These are phyloP conservation scores for Emmelina monodactyla DNA, from an alignment of 2,888 invertebrate genomes.

Conservation along the genomic window DNA sequence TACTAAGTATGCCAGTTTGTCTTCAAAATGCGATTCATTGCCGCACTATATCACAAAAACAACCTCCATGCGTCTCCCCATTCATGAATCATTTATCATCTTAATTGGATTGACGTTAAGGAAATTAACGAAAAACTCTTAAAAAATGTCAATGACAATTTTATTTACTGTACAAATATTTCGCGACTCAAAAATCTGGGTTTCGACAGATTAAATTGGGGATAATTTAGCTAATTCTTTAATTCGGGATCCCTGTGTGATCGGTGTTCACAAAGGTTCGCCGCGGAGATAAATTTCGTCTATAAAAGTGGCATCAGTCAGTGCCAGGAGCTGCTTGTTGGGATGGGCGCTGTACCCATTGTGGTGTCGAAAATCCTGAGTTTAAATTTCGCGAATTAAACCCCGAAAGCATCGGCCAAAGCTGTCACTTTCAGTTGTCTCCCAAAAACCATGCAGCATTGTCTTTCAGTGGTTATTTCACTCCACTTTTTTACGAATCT, in stretches of 20 bases:
- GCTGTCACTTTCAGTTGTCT: slow-evolving; percentile 53
- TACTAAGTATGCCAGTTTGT: background rate
- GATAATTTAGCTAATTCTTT: background rate
- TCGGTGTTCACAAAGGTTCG: background rate
- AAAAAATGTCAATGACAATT: too few species aligned
- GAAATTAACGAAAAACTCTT: background rate
- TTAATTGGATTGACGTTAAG: background rate
- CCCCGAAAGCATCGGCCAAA: slow-evolving; percentile 38
- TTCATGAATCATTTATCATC: slow-evolving; percentile 1
- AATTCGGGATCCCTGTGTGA: slow-evolving; percentile 1
- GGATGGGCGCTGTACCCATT: slow-evolving; percentile 31
- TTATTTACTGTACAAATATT: too few species aligned
- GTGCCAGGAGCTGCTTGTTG: slow-evolving; percentile 31
- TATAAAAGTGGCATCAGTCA: slow-evolving; percentile 36
- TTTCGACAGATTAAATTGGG: too few species aligned
- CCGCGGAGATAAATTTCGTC: slow-evolving; percentile 20
- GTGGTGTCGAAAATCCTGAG: slow-evolving; percentile 34
- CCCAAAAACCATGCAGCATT: slow-evolving; percentile 53
- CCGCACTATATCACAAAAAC: background rate
- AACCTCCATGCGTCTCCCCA: background rate
- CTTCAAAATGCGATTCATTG: slow-evolving; percentile 1
- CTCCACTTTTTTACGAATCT: background rate
- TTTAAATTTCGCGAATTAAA: slow-evolving; percentile 50
- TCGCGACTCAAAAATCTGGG: too few species aligned
- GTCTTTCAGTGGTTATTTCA: slow-evolving; percentile 26